Evolutionary conservation across 2,797 vertebrate species (phyloP).

Genomic region (Rhyacichthys aspro): DNA sequence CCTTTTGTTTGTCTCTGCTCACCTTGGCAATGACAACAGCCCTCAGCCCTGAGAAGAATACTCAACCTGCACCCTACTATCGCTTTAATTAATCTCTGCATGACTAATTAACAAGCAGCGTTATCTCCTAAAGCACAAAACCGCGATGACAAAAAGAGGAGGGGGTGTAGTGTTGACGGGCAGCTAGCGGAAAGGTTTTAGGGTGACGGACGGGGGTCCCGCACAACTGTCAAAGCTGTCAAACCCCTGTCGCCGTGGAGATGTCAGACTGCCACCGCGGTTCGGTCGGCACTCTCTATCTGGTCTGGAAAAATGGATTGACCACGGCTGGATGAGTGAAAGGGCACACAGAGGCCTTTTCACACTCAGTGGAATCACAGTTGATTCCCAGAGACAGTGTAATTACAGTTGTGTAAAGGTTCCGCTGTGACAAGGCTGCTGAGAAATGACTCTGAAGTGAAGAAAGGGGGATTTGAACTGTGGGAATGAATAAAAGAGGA

Average conservation of each 20-base stretch:
- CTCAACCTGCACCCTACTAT: conserved; percentile 59
- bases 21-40: conserved; percentile 67
- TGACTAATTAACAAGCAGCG: conserved; percentile 74
- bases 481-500: not conserved
- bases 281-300: conserved; percentile 4
- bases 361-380: conserved; percentile 29
- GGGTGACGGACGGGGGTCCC: conserved; percentile 50
- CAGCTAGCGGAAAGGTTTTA: conserved; percentile 29
- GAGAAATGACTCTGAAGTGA: too few species aligned
- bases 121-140: conserved; percentile 55
- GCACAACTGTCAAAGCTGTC: conserved; percentile 48
- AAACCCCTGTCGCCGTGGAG: conserved; percentile 25
- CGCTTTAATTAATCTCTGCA: conserved; percentile 76
- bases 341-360: conserved; percentile 26
- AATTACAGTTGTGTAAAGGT: conserved; percentile 41
- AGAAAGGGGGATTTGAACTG: conserved; percentile 9
- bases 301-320: conserved; percentile 35
- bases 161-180: conserved; percentile 47
- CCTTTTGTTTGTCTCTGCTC: conserved; percentile 57
- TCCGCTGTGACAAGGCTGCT: conserved; percentile 15
- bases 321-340: conserved; percentile 34
- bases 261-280: conserved; percentile 30
- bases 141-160: conserved; percentile 24
- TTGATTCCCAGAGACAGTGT: conserved; percentile 36
- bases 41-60: conserved; percentile 18